Evolutionary conservation across 2,888 invertebrate species (phyloP), one percentile per base, ranked within the genome.

Genomic region (Watsonalla cultraria): DNA sequence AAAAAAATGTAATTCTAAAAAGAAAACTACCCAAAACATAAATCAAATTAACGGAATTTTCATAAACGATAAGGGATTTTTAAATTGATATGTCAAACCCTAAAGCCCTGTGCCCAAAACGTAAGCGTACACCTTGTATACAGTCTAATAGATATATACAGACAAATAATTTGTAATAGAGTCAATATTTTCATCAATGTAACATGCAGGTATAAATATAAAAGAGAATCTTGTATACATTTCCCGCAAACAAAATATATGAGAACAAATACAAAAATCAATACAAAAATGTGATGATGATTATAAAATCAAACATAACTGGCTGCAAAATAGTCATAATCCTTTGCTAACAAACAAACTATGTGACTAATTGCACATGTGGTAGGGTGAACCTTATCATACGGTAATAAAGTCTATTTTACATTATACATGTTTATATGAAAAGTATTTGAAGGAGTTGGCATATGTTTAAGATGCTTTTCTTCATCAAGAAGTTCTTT

Each of bases 311-410:
- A 59, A 57, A 52, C 59, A 59, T 59, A 57, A 54, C 52, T 57
- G 55, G 61, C 66, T 60, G 76, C 74, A 78, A 79, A 65, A 68
- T 66, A 78, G 70, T 75, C 64, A 59, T 47, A 55, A 68, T 64
- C 49, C 51, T 55, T 51, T 55, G 45, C 35, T 9, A 5, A 54
- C 54, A 60, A 60, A 47, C 24, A 46, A 57, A 56, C 59, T 52
- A 55, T 55, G 65, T 69, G 68, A 53, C 54, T 39, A 48, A 50
- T 53, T 54, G 49, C 56, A 63, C 50, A 15, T 39, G 56, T 59
- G 62, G 59, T 52, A 37, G 11, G 42, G 57, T 61, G 54, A 53
- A 52, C 37, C 13, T 48, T 47, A 47, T 35, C n/a, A 35, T 7
- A 47, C 7, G 13, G 47, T n/a, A 7, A 35, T 35, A n/a, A 47